Evolutionary conservation across 2,113 vertebrate species (phyloP).

Genomic region (Clarias macrocephalus): DNA sequence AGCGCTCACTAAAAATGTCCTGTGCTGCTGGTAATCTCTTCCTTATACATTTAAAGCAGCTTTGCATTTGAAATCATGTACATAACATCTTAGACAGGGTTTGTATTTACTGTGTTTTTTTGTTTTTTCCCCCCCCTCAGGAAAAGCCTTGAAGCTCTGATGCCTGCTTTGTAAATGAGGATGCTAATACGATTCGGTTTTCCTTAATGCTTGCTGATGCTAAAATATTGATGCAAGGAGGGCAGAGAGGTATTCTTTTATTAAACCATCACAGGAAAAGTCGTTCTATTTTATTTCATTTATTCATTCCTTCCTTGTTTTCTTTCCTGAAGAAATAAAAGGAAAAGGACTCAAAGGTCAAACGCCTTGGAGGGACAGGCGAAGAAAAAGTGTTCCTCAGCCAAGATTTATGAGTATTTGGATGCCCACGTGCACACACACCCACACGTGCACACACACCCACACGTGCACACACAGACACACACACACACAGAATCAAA

Average conservation of each 20-base stretch:
- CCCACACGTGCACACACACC: background rate
- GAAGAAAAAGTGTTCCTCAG: slow-evolving; percentile 7
- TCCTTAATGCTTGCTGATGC: slow-evolving; percentile 24
- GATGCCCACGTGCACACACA: background rate
- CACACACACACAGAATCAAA: background rate
- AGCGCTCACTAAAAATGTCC: background rate
- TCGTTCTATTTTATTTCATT: background rate
- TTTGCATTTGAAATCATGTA: background rate
- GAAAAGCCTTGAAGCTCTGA: background rate
- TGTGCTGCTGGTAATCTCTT: background rate
- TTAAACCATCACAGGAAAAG: slow-evolving; percentile 23
- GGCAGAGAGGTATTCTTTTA: slow-evolving; percentile 30
- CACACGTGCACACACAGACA: background rate
- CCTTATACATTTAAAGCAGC: background rate
- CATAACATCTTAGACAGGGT: background rate
- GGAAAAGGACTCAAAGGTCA: slow-evolving; percentile 38
- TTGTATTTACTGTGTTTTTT: background rate
- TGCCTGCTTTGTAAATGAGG: slow-evolving; percentile 24
- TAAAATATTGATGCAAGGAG: slow-evolving; percentile 15
- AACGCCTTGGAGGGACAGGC: slow-evolving; percentile 43
- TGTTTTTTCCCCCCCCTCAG: background rate
- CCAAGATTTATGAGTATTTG: slow-evolving; percentile 33
- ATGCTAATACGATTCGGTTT: slow-evolving; percentile 12
- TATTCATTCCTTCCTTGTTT: background rate
- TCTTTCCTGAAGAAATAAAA: slow-evolving; percentile 9